These are phyloP conservation scores for Cyanoderma ruficeps DNA, from an alignment of 2,113 vertebrate genomes.

Conservation along the genomic window DNA sequence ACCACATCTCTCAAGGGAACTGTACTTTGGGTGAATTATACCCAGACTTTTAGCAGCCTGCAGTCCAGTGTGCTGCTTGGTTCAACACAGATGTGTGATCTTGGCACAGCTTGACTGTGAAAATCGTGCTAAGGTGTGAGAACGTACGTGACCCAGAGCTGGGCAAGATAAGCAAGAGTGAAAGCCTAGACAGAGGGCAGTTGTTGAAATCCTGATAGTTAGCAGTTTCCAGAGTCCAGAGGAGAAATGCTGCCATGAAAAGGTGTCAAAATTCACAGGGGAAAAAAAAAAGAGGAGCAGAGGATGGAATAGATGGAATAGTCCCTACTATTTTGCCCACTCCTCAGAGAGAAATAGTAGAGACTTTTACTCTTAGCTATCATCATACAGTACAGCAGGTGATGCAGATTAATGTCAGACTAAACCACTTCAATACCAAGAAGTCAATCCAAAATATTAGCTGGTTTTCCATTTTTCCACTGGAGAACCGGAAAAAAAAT, in stretches of 20 bases:
- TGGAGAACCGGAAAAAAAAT: neutral
- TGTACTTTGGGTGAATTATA: neutral
- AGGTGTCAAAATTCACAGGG: neutral
- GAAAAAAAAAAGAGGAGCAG: neutral
- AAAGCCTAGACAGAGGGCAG: neutral
- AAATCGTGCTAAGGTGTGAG: neutral
- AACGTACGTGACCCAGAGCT: neutral
- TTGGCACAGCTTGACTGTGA: neutral
- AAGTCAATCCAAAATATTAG: neutral
- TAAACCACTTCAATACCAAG: neutral
- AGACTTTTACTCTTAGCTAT: neutral
- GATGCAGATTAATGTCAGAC: neutral
- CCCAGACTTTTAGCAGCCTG: neutral
- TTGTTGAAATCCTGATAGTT: neutral
- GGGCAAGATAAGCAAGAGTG: conserved; percentile 8
- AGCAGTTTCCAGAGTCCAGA: neutral
- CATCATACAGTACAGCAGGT: neutral
- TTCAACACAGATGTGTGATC: neutral
- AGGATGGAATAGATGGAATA: neutral
- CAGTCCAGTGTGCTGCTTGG: neutral
- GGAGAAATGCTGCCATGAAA: neutral
- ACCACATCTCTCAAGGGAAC: neutral
- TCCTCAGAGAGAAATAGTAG: neutral
- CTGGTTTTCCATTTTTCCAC: neutral
- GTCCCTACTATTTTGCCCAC: neutral